These are phyloP conservation scores for Gracilinanus agilis DNA, from an alignment of 2,113 vertebrate species.

Conservation along the genomic window DNA sequence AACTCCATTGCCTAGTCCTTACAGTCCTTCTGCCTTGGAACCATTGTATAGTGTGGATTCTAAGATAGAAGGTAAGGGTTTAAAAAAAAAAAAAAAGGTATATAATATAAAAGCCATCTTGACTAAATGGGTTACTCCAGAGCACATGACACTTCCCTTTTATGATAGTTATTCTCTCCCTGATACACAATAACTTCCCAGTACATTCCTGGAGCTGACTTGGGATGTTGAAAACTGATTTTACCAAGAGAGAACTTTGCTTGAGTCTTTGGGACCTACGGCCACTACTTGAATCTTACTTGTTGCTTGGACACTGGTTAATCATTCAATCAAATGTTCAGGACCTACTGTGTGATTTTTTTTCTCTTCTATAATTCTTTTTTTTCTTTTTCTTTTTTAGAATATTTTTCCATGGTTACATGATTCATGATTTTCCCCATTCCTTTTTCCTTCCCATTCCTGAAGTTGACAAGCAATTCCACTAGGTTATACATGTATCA, in stretches of 20 bases:
- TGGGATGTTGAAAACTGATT: neutral
- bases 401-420: no score
- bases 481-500: no score
- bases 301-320: neutral
- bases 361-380: no score
- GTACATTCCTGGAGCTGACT: neutral
- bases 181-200: neutral
- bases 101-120: neutral
- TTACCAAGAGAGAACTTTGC: neutral
- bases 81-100: neutral
- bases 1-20: no score
- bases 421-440: no score
- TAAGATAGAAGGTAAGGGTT: no score
- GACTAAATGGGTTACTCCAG: neutral
- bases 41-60: no score
- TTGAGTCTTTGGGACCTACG: neutral
- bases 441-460: no score
- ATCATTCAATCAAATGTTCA: neutral
- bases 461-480: no score
- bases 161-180: neutral
- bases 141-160: neutral
- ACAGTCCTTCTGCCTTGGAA: no score
- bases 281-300: neutral
- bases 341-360: no score
- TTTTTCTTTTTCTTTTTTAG: no score